Percentiles rank a stretch among this genome's conserved stretches.
Conservation (phyloP, 2,797 vertebrate species). For the Prionace glauca region DNA sequence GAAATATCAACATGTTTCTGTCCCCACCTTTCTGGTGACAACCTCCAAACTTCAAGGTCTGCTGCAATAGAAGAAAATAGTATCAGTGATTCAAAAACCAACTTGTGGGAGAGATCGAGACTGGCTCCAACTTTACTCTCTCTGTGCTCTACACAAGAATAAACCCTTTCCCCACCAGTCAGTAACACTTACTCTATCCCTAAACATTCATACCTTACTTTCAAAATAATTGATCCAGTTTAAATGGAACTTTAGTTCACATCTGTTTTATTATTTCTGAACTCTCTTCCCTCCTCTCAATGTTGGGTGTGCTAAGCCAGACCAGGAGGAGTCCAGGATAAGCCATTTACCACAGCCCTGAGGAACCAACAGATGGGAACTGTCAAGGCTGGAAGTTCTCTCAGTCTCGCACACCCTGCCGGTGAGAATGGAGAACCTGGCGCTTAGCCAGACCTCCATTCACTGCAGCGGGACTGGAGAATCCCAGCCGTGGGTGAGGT, state of each 20-base stretch:
- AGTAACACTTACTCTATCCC: not conserved
- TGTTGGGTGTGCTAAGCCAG: not conserved
- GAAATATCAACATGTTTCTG: not conserved
- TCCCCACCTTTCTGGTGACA: constrained; percentile 34
- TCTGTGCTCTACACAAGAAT: too few relatives aligned
- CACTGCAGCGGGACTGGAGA: too few relatives aligned
- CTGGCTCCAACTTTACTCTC: not conserved
- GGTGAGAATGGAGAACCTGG: too few relatives aligned
- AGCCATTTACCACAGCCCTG: not conserved
- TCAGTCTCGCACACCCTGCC: too few relatives aligned
- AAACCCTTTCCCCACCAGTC: too few relatives aligned
- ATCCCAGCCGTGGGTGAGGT: too few relatives aligned
- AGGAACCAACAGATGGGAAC: not conserved
- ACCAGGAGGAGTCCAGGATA: not conserved
- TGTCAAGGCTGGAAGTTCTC: too few relatives aligned
- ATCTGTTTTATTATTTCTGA: not conserved
- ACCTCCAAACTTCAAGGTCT: constrained; percentile 33
- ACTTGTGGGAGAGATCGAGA: not conserved
- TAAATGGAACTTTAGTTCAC: not conserved
- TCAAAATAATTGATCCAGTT: not conserved
- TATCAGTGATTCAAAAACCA: constrained; percentile 26
- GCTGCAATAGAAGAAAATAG: constrained; percentile 31
- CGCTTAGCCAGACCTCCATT: too few relatives aligned
- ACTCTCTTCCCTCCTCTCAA: too few relatives aligned
- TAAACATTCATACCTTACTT: not conserved